Evolutionary conservation across 2,888 invertebrate genomes (phyloP), one percentile per base, ranked within the genome.

Genomic region (Athalia cordata): DNA sequence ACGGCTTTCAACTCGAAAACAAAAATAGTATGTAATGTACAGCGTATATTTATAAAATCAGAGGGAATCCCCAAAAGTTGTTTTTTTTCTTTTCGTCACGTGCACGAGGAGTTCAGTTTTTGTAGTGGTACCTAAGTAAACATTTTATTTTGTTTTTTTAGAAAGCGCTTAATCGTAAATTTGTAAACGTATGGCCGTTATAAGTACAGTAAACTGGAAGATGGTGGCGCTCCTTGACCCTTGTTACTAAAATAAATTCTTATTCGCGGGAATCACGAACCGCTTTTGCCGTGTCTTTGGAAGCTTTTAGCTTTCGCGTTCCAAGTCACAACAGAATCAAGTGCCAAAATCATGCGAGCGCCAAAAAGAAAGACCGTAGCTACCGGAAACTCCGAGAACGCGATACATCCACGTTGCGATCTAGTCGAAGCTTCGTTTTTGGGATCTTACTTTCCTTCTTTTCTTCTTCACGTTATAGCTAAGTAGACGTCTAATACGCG

Each of bases 201-300:
- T 62, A 62, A 13, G 29, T 70, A n/a, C 13, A 47, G 72, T 45
- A 72, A 45, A 47, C 49, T 7, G 6, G 29, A 15, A 68, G 55
- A 68, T 29, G 59, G 59, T 13, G 8, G 62, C 75, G 75, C 75
- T 75, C 75, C 75, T 75, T 75, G 75, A 75, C 75, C 75, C 75
- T 75, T 75, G 75, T 75, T 75, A 61, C 50, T 43, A 62, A 75
- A 62, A 75, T 75, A 75, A 50, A 29, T 8, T 62, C 15, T 11
- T 6, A 72, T 62, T 64, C 62, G 75, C 15, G 75, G 75, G 13
- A 75, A 59, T 13, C 45, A 64, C 49, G 47, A 9, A 50, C 49
- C 72, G 9, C 45, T 6, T 52, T 72, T 72, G 45, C 72, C 59
- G 59, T 59, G 57, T 72, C 15, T 57, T 9, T 49, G 72, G 47